Conservation (phyloP, 2,888 invertebrate genomes). For the Odontocolon sp. region DNA sequence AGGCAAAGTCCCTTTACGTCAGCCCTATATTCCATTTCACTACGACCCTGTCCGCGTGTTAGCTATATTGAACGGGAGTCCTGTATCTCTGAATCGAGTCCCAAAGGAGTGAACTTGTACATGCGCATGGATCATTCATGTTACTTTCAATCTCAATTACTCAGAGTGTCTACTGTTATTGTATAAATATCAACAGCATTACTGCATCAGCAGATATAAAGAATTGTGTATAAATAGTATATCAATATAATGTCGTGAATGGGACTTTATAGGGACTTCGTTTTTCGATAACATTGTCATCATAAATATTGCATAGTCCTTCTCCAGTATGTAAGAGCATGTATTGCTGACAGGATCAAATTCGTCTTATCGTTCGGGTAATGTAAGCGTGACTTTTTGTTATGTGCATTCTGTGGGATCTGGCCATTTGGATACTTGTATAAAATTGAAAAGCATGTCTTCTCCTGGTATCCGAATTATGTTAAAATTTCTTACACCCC, state of each 20-base stretch:
- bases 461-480: no score
- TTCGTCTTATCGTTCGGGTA: neutral
- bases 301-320: conserved; percentile 4
- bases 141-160: conserved; percentile 23
- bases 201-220: no score
- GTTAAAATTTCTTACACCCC: no score
- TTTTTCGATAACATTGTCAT: neutral
- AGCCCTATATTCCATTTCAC: neutral
- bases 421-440: no score
- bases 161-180: neutral
- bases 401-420: no score
- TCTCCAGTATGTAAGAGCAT: neutral
- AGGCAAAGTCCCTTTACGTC: neutral
- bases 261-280: neutral
- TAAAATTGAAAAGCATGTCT: no score
- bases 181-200: no score
- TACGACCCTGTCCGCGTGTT: neutral
- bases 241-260: neutral
- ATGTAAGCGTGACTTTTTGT: no score
- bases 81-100: conserved; percentile 10
- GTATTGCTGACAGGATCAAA: neutral
- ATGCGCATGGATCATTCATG: conserved; percentile 24
- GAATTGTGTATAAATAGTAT: neutral
- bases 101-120: conserved; percentile 18
- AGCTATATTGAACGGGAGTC: neutral